Evolutionary conservation across 2,797 vertebrate genomes (phyloP).

Genomic region (Labeo calbasu): DNA sequence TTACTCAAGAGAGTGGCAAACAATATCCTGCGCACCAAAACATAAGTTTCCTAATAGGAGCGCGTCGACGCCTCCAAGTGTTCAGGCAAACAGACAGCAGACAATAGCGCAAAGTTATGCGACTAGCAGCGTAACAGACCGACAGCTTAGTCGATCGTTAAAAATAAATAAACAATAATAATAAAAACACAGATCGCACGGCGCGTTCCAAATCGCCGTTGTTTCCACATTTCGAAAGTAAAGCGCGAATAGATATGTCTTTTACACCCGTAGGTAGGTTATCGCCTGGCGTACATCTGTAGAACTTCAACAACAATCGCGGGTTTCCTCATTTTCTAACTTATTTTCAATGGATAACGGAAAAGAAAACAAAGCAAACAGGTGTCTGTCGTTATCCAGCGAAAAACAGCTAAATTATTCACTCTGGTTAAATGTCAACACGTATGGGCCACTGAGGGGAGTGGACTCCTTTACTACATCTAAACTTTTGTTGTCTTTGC

Average conservation of each 20-base stretch:
- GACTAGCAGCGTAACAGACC: background rate
- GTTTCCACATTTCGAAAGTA: background rate
- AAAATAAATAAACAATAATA: background rate
- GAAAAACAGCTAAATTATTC: conserved; percentile 42
- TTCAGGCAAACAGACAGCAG: conserved; percentile 3
- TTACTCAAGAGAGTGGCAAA: conserved; percentile 43
- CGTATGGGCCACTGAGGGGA: background rate
- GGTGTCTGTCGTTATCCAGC: conserved; percentile 34
- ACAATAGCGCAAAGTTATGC: conserved; percentile 19
- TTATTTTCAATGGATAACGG: conserved; percentile 12
- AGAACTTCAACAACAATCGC: background rate
- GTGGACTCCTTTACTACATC: background rate
- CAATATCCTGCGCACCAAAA: conserved; percentile 43
- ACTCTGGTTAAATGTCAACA: conserved; percentile 22
- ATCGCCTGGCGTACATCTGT: background rate
- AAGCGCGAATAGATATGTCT: background rate
- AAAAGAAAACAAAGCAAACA: conserved; percentile 53
- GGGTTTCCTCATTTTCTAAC: background rate
- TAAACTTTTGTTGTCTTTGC: conserved; percentile 28
- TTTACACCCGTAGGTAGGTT: too few relatives aligned
- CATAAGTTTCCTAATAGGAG: conserved; percentile 45
- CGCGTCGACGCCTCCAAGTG: conserved; percentile 67
- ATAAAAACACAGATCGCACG: background rate
- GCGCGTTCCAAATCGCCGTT: too few relatives aligned
- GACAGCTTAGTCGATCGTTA: background rate